Evolutionary conservation across 1,140 invertebrate genomes (phyloP).

Genomic region (Piezodorus guildinii): DNA sequence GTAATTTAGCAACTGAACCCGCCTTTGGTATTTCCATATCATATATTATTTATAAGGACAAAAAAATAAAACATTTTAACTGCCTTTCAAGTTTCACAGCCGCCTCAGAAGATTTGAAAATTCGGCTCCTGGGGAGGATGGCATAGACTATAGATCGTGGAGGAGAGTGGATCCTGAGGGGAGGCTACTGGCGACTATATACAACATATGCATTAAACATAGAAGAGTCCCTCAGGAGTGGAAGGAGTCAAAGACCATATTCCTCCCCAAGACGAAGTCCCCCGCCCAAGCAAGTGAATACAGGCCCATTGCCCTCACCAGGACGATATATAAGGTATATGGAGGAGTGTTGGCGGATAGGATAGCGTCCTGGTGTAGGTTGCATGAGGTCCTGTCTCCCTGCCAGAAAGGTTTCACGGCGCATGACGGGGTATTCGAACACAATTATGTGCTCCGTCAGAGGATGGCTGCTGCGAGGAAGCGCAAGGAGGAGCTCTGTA

Average conservation of each 20-base stretch:
- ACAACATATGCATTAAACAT: conserved; percentile 21
- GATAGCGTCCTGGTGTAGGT: conserved; percentile 1
- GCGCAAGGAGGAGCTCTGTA: conserved; percentile 27
- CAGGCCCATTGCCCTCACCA: conserved; percentile 31
- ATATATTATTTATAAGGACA: too few species aligned
- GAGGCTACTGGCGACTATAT: conserved; percentile 19
- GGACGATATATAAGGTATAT: conserved; percentile 32
- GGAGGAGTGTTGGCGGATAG: conserved; percentile 26
- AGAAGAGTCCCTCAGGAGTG: conserved; percentile 24
- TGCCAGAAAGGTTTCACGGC: conserved; percentile 26
- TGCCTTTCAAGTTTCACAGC: too few species aligned
- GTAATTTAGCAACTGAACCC: too few species aligned
- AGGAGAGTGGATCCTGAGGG: conserved; percentile 6
- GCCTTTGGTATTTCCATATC: too few species aligned
- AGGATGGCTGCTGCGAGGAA: conserved; percentile 17
- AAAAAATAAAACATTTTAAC: too few species aligned
- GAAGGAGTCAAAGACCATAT: conserved; percentile 29
- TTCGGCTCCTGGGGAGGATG: too few species aligned
- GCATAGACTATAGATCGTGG: too few species aligned
- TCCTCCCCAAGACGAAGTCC: conserved; percentile 32
- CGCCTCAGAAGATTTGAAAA: too few species aligned
- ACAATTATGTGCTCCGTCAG: conserved; percentile 3
- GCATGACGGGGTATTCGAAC: conserved; percentile 12
- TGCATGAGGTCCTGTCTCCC: not conserved
- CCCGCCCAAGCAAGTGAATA: conserved; percentile 30